Base-by-base conservation (phyloP, 1,140 invertebrate species). In the Andrena cerasifolii region DNA sequence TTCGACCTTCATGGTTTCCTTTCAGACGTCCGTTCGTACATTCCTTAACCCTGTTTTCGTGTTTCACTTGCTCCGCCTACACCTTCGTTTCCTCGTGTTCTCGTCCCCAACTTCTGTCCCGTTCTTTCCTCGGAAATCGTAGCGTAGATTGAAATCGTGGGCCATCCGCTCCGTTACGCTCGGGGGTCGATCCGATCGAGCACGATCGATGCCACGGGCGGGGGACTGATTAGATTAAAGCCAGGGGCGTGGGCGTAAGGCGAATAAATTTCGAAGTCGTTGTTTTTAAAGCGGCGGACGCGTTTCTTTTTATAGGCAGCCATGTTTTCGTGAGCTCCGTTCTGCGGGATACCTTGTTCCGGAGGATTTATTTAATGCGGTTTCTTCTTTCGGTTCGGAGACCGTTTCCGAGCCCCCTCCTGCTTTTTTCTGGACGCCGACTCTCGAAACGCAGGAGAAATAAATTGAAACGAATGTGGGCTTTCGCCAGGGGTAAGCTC, bases 81-180 rank as follows among this genome's bases (percentile, higher is more conserved):
- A 1, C 24, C 43, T 18, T 18, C 36, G 18, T 36, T 14, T 18
- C 18, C 1, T 8, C 31, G 53, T 26, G 40, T 16, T 21, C 7
- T 12, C 24, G n/a, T 31, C 40, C 21, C 7, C 12, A 7, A 40
- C 12, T 4, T 24, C 26, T 72, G 14, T 14, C 26, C n/a, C 45
- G 24, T 68, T 66, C 40, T 45, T 63, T 61, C 65, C 28, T 31
- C 68, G 65, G 61, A 71, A 51, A 66, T 81, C 54, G 36, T 26
- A 51, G 71, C 24, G 31, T 75, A 76, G 81, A 84, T 83, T 76
- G 82, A 84, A 84, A 84, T 63, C 81, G 71, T 62, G 67, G 66
- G 49, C 65, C 59, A 58, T 63, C 45, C 53, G 36, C 66, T 68
- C 54, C 4, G 65, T 63, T 16, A 31, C 62, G 12, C 45, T 51